These are phyloP conservation scores for Salminus brasiliensis DNA, from an alignment of 2,113 vertebrate species.

Conservation along the genomic window DNA sequence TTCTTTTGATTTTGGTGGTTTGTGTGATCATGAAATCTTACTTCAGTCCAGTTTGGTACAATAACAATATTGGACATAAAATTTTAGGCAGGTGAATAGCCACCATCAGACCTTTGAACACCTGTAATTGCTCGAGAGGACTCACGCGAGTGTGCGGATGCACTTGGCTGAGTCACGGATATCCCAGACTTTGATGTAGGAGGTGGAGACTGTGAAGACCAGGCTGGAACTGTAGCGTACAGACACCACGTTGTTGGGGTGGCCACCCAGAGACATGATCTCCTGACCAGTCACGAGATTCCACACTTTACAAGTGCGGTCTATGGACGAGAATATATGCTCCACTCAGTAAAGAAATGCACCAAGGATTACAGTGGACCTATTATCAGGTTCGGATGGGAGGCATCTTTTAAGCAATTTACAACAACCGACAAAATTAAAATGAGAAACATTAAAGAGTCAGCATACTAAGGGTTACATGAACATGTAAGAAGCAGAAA, in stretches of 20 bases:
- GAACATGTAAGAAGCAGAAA: too few species aligned
- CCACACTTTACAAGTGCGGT: constrained; percentile 98
- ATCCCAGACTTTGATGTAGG: constrained; percentile 98
- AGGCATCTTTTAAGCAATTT: too few species aligned
- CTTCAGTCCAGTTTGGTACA: too few species aligned
- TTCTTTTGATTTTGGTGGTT: too few species aligned
- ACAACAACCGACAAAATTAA: too few species aligned
- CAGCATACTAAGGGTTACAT: too few species aligned
- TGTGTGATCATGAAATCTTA: too few species aligned
- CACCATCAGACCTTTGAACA: too few species aligned
- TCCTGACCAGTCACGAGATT: constrained; percentile 98
- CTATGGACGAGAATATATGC: constrained; percentile 64
- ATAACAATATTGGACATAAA: too few species aligned
- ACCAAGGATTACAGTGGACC: neutral
- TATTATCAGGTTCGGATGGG: neutral
- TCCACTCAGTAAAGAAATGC: neutral
- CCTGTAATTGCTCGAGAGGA: constrained; percentile 42
- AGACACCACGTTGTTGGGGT: constrained; percentile 92
- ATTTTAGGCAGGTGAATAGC: too few species aligned
- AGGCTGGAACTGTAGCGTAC: constrained; percentile 94
- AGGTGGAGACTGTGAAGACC: constrained; percentile 96
- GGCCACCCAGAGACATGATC: constrained; percentile 88
- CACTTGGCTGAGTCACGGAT: constrained; percentile 97
- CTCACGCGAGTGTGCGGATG: constrained; percentile 93
- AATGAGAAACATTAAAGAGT: too few species aligned